A percentile compares a stretch with the other conserved stretches of the same genome.
Conservation (phyloP, 2,797 vertebrate species). For the Amblyopsis hoosieri region DNA sequence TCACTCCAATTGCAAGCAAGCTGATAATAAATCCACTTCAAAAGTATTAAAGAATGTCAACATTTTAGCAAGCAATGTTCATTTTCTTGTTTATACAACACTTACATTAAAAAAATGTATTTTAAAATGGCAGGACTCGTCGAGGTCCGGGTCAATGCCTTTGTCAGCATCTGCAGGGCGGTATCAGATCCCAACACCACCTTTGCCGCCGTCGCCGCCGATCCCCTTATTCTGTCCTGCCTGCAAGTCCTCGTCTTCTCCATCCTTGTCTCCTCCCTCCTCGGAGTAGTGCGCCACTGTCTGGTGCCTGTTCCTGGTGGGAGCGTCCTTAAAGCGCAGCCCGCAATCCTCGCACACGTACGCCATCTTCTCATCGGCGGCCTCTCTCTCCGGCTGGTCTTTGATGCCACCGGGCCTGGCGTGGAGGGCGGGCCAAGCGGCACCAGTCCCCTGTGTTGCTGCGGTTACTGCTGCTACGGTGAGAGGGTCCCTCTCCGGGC, state of each 20-base stretch:
- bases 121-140: not conserved
- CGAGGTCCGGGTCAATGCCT: not conserved
- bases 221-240: constrained; percentile 27
- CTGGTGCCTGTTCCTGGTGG: constrained; percentile 80
- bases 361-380: constrained; percentile 29
- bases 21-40: too few relatives aligned
- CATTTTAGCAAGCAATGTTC: too few relatives aligned
- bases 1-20: too few relatives aligned
- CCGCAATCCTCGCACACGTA: constrained; percentile 83
- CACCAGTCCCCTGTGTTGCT: not conserved
- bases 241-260: constrained; percentile 19
- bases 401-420: constrained; percentile 11
- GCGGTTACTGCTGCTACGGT: constrained; percentile 12
- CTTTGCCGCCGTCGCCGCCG: constrained; percentile 18
- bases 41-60: too few relatives aligned
- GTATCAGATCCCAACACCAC: constrained; percentile 4
- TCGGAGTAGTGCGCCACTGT: constrained; percentile 72
- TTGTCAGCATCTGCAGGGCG: not conserved
- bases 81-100: too few relatives aligned
- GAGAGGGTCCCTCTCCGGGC: not conserved
- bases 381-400: constrained; percentile 32
- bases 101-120: too few relatives aligned
- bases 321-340: constrained; percentile 76
- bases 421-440: not conserved
- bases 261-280: constrained; percentile 32